These are phyloP conservation scores for Drosophila monieri DNA, from an alignment of 2,888 invertebrate species.

Conservation along the genomic window DNA sequence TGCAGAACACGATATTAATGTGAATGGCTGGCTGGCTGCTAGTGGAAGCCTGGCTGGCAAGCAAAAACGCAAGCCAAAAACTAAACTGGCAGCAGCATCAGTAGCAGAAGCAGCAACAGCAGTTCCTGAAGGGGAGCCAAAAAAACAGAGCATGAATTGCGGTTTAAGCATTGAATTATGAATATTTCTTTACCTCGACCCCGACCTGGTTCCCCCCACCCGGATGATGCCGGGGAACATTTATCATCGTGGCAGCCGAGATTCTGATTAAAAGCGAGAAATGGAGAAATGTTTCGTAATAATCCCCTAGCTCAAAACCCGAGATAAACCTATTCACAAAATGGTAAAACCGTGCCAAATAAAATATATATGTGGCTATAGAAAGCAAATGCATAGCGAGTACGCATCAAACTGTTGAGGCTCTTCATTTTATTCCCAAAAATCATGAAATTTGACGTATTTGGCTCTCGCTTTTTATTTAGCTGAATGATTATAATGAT, in stretches of 20 bases:
- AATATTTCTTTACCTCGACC: constrained; percentile 59
- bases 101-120: background rate
- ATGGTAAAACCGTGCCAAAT: constrained; percentile 31
- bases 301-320: constrained; percentile 35
- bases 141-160: constrained; percentile 66
- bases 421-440: background rate
- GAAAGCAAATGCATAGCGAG: background rate
- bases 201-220: constrained; percentile 38
- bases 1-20: constrained; percentile 65
- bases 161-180: constrained; percentile 76
- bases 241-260: constrained; percentile 62
- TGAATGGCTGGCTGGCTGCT: constrained; percentile 53
- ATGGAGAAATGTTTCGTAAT: constrained; percentile 64
- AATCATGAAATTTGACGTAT: constrained; percentile 6
- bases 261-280: constrained; percentile 74
- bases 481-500: constrained; percentile 40
- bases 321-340: constrained; percentile 12
- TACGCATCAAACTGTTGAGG: constrained; percentile 19
- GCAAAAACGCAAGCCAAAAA: constrained; percentile 39
- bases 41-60: constrained; percentile 25
- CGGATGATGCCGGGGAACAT: constrained; percentile 49
- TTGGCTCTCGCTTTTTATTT: constrained; percentile 1
- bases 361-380: constrained; percentile 1
- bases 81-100: constrained; percentile 58
- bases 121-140: constrained; percentile 28